A percentile compares a stretch with the other conserved stretches of the same genome.
Conservation (phyloP, 2,113 vertebrate genomes). For the Proterorhinus semilunaris region DNA sequence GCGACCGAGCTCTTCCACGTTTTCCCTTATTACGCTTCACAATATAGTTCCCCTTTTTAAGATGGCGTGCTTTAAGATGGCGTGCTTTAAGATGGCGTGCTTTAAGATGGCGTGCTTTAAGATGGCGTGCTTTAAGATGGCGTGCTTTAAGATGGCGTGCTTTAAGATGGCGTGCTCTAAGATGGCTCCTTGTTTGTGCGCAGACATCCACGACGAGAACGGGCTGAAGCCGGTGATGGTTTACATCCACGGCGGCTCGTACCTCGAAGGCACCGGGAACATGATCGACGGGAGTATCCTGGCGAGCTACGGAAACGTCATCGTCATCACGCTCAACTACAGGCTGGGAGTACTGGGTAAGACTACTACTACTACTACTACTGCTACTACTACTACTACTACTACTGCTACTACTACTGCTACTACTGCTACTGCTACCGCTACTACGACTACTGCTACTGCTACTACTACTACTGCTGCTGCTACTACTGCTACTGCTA, state of each 20-base stretch:
- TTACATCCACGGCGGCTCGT: neutral
- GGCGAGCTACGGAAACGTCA: neutral
- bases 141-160: too few relatives aligned
- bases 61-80: too few relatives aligned
- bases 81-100: too few relatives aligned
- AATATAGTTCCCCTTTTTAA: too few relatives aligned
- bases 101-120: too few relatives aligned
- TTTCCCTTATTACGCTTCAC: too few relatives aligned
- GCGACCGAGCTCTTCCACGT: too few relatives aligned
- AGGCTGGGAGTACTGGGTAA: neutral
- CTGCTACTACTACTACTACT: neutral
- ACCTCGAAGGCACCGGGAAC: conserved; percentile 2
- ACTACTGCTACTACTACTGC: neutral
- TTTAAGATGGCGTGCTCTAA: too few relatives aligned
- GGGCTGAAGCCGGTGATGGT: conserved; percentile 2
- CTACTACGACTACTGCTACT: neutral
- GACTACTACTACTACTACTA: neutral
- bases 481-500: neutral
- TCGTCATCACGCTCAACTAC: conserved; percentile 2
- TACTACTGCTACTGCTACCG: neutral
- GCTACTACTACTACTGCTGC: neutral
- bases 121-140: too few relatives aligned
- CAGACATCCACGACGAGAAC: conserved; percentile 1
- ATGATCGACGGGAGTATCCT: neutral
- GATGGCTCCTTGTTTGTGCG: neutral